Conservation (phyloP, 2,797 vertebrate genomes). For the Lagorchestes hirsutus region DNA sequence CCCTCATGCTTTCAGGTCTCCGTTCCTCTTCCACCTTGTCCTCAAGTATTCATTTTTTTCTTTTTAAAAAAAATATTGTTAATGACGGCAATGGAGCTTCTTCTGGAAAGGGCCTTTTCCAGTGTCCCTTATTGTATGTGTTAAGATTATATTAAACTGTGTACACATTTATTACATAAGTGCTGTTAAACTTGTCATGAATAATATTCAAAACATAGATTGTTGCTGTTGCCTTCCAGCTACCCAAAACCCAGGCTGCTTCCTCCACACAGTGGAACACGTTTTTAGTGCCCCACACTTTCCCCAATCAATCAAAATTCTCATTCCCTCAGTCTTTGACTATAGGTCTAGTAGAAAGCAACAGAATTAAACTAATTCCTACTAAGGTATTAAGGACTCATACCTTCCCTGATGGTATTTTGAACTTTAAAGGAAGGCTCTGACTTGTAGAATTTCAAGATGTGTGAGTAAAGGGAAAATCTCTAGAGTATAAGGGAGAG, state of each 20-base stretch:
- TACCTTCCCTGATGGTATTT: background rate
- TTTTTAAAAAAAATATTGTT: too few species aligned
- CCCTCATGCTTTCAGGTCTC: background rate
- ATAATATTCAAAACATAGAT: background rate
- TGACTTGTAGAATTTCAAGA: background rate
- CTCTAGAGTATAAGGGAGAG: background rate
- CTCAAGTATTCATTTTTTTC: background rate
- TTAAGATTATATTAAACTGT: too few species aligned
- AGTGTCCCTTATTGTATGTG: too few species aligned
- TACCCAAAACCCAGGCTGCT: background rate
- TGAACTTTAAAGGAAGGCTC: background rate
- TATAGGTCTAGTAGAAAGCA: background rate
- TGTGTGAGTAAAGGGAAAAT: background rate
- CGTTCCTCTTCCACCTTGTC: background rate
- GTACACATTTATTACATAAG: background rate
- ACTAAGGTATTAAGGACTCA: background rate
- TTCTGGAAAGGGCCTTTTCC: too few species aligned
- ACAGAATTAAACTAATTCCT: background rate
- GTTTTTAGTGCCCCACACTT: background rate
- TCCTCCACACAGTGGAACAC: background rate
- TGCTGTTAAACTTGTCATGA: background rate
- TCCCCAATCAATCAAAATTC: background rate
- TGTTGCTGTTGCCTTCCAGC: background rate
- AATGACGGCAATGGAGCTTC: too few species aligned
- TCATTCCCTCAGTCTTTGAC: background rate